Base-by-base conservation (phyloP, 2,113 vertebrate species). In the Picathartes gymnocephalus region DNA sequence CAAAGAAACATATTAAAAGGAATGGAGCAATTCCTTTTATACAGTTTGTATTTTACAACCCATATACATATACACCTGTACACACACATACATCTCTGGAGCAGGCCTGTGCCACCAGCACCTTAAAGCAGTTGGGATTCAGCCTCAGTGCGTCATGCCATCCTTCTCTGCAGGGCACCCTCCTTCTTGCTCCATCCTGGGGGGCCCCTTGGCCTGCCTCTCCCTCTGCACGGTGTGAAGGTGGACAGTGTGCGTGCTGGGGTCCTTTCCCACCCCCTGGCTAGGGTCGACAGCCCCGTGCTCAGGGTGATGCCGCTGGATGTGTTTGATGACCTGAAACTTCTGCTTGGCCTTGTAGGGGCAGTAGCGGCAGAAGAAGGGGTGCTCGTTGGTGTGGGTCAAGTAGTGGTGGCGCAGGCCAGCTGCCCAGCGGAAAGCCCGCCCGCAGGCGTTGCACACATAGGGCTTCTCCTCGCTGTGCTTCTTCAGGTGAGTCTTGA, bases 361-460 rank as follows among this genome's bases (percentile, higher is more conserved):
- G 95, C 99, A 99, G 96, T 99, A 98, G 76, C 98, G 97, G 92
- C 99, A 99, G 97, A 98, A 97, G 98, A 99, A 99, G 13, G 99
- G 99, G 77, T 98, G 98, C 95, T 98, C 98, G 13, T 99, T 98
- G 16, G 99, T 99, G 98, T 99, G 99, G 31, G 98, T 99, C 86
- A 99, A 98, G 98, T 98, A 99, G 78, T 99, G 99, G 86, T 99
- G 99, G 25, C 99, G 98, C 60, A 99, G 98, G 39, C 99, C 99
- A 0, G 99, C 99, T 0, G 99, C 99, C 99, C 99, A 99, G 77
- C 99, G 98, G 97, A 99, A 99, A 37, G 98, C 98, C 21, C 99
- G 98, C 71, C 95, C 97, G 17, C 99, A 99, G 85, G 98, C 72
- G 0, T 98, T 98, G 92, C 99, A 99, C 27, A 98, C 91, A 0